Percentiles rank a stretch among this genome's conserved stretches.
Evolutionary conservation across 2,888 invertebrate genomes (phyloP).

Genomic region (Agapetus fuscipes): DNA sequence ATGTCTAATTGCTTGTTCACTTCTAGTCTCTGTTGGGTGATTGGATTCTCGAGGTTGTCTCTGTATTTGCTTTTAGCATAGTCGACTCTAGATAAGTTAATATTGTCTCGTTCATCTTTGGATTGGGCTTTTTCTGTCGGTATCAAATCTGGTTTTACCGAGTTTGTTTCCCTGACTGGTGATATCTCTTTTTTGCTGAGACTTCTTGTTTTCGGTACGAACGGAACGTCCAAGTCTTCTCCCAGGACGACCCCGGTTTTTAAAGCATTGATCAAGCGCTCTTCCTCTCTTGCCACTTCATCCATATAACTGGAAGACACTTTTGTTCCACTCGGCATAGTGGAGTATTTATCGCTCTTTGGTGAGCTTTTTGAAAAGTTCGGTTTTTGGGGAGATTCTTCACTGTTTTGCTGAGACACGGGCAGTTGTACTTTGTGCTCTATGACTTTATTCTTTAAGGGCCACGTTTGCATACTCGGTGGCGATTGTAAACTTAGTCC

Average conservation of each 20-base stretch:
- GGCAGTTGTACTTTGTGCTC: conserved; percentile 26
- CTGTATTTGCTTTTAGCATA: conserved; percentile 58
- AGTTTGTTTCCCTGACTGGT: conserved; percentile 24
- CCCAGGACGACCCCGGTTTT: conserved; percentile 59
- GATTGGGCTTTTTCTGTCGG: conserved; percentile 29
- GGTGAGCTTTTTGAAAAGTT: conserved; percentile 13
- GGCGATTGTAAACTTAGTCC: conserved; percentile 29
- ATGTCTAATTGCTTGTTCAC: conserved; percentile 32
- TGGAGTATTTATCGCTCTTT: conserved; percentile 19
- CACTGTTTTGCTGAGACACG: conserved; percentile 6
- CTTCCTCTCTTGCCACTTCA: conserved; percentile 74
- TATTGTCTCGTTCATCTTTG: conserved; percentile 27
- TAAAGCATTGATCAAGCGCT: conserved; percentile 65
- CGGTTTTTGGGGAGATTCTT: conserved; percentile 20
- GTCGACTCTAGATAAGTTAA: conserved; percentile 47
- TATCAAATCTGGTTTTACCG: conserved; percentile 37
- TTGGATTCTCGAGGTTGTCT: conserved; percentile 40
- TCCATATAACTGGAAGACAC: conserved; percentile 42
- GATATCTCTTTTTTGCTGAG: conserved; percentile 38
- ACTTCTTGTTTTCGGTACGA: conserved; percentile 23
- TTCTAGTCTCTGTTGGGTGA: conserved; percentile 34
- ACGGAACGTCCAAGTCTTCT: conserved; percentile 26
- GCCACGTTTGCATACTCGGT: conserved; percentile 44
- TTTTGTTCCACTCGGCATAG: conserved; percentile 21
- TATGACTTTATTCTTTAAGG: conserved; percentile 47